Percentiles rank a stretch among this genome's conserved stretches.
Evolutionary conservation across 2,797 vertebrate species (phyloP).

Genomic region (Prionace glauca): DNA sequence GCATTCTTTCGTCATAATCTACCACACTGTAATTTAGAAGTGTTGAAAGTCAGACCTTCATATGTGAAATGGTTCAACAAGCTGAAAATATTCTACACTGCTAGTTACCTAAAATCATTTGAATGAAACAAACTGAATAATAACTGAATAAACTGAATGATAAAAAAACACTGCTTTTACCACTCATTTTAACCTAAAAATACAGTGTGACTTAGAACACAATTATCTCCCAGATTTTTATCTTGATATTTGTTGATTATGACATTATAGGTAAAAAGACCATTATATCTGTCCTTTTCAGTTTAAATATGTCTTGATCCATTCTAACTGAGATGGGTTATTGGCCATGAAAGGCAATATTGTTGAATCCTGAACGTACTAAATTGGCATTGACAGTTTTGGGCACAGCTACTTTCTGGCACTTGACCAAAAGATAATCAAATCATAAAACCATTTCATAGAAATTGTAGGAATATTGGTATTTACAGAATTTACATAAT

Average conservation of each 20-base stretch:
- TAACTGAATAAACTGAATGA: too few relatives aligned
- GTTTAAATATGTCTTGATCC: background rate
- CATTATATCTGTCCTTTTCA: too few relatives aligned
- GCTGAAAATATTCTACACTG: background rate
- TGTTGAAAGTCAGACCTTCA: slow-evolving; percentile 10
- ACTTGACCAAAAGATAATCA: background rate
- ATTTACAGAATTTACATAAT: background rate
- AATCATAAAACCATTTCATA: slow-evolving; percentile 8
- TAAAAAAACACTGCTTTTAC: background rate
- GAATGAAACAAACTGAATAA: slow-evolving; percentile 2
- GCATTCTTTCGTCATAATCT: background rate
- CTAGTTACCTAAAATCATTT: background rate
- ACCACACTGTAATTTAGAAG: background rate
- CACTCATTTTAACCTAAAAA: background rate
- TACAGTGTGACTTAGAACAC: background rate
- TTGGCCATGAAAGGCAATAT: background rate
- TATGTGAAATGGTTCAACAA: background rate
- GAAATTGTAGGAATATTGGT: background rate
- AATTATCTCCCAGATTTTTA: background rate
- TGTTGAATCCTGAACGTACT: background rate
- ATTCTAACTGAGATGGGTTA: background rate
- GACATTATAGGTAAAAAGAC: background rate
- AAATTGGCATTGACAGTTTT: background rate
- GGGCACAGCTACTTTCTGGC: background rate
- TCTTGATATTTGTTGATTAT: background rate